These are phyloP conservation scores for Nyctalus aviator DNA, from an alignment of 2,797 vertebrate genomes.

Conservation along the genomic window DNA sequence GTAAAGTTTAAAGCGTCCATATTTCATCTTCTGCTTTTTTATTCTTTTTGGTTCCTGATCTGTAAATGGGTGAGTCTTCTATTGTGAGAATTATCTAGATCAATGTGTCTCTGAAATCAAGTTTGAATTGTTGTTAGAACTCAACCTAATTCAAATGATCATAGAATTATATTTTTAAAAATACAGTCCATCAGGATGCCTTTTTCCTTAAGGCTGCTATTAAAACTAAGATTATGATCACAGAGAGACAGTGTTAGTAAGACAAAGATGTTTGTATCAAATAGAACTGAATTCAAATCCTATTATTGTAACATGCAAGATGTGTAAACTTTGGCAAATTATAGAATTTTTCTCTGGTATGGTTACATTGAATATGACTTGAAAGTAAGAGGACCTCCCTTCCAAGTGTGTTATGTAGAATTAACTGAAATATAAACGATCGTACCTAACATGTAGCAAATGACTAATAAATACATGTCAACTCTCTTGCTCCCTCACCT, in stretches of 20 bases:
- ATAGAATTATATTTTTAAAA: conserved; percentile 1
- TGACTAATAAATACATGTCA: background rate
- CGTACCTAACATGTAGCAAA: background rate
- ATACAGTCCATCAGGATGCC: background rate
- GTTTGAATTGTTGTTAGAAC: background rate
- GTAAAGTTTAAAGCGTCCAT: background rate
- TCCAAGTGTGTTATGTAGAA: background rate
- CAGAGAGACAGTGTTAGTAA: background rate
- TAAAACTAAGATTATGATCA: conserved; percentile 2
- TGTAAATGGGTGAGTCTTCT: background rate
- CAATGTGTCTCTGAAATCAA: conserved; percentile 27
- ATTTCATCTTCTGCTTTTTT: background rate
- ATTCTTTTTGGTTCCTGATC: background rate
- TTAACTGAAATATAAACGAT: background rate
- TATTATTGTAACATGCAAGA: background rate
- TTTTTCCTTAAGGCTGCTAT: conserved; percentile 2
- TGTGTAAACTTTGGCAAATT: background rate
- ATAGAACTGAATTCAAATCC: background rate
- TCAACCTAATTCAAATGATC: conserved; percentile 2
- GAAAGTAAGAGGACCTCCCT: background rate
- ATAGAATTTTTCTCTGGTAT: background rate
- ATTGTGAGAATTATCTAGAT: background rate
- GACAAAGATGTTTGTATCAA: background rate
- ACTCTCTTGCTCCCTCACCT: background rate
- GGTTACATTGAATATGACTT: conserved; percentile 22